These are phyloP conservation scores for Aldrovandia affinis DNA, from an alignment of 2,797 vertebrate genomes.

Conservation along the genomic window DNA sequence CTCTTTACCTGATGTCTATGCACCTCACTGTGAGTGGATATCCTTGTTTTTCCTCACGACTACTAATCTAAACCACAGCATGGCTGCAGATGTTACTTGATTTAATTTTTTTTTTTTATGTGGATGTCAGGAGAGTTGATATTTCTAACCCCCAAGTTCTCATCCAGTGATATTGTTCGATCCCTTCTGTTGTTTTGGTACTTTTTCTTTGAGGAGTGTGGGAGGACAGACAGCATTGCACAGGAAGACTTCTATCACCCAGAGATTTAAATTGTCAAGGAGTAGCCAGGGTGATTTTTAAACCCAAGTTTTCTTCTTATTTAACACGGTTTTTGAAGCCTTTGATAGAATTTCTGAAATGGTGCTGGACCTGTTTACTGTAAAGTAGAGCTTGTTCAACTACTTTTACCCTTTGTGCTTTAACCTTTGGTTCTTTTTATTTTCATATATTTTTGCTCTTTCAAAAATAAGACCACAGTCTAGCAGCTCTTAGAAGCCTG, in stretches of 20 bases:
- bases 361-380: conserved; percentile 69
- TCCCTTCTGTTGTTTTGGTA: conserved; percentile 75
- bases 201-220: conserved; percentile 77
- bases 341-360: conserved; percentile 77
- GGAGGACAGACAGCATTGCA: conserved; percentile 90
- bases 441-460: conserved; percentile 61
- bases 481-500: conserved; percentile 61
- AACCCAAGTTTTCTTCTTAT: conserved; percentile 53
- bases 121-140: conserved; percentile 97
- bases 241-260: conserved; percentile 86
- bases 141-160: conserved; percentile 94
- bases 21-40: conserved; percentile 56
- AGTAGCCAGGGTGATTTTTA: neutral
- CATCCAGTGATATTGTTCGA: conserved; percentile 85
- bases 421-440: conserved; percentile 58
- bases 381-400: conserved; percentile 54
- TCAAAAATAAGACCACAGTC: conserved; percentile 61
- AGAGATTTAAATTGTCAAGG: conserved; percentile 27
- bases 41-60: conserved; percentile 61
- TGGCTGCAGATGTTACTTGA: conserved; percentile 74
- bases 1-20: conserved; percentile 70
- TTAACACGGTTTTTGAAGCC: conserved; percentile 50
- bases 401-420: conserved; percentile 69
- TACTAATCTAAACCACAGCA: conserved; percentile 74
- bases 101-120: conserved; percentile 61